Evolutionary conservation across 1,140 invertebrate species (phyloP).

Genomic region (Lucilia cuprina): DNA sequence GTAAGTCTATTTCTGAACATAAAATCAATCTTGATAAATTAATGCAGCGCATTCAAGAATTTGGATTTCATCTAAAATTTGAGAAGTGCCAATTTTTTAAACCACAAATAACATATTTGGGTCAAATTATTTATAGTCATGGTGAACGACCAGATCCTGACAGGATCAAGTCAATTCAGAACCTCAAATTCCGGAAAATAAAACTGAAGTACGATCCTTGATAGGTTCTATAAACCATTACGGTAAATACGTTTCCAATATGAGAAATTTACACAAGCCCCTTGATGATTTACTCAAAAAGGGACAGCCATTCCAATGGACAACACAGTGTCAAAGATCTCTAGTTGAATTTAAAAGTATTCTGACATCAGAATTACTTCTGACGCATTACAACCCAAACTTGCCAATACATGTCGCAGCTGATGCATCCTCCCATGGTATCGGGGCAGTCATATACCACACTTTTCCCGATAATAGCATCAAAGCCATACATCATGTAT

Average conservation of each 20-base stretch:
- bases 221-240: not conserved
- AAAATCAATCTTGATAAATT: constrained; percentile 25
- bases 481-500: constrained; percentile 38
- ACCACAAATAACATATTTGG: not conserved
- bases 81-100: not conserved
- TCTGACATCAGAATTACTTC: not conserved
- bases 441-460: constrained; percentile 62
- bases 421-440: constrained; percentile 59
- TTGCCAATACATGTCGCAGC: constrained; percentile 64
- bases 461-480: not conserved
- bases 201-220: not conserved
- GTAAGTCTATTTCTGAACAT: constrained; percentile 51
- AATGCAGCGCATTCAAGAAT: not conserved
- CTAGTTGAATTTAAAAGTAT: not conserved
- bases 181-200: not conserved
- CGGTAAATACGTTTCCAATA: not conserved
- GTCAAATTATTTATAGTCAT: not conserved
- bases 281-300: constrained; percentile 6
- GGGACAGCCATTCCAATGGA: not conserved
- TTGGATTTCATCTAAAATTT: not conserved
- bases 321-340: not conserved
- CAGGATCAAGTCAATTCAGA: not conserved
- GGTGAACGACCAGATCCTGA: not conserved
- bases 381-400: constrained; percentile 47
- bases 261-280: not conserved